Base-by-base conservation (phyloP, 2,888 invertebrate species). In the Caenorhabditis sulstoni region DNA sequence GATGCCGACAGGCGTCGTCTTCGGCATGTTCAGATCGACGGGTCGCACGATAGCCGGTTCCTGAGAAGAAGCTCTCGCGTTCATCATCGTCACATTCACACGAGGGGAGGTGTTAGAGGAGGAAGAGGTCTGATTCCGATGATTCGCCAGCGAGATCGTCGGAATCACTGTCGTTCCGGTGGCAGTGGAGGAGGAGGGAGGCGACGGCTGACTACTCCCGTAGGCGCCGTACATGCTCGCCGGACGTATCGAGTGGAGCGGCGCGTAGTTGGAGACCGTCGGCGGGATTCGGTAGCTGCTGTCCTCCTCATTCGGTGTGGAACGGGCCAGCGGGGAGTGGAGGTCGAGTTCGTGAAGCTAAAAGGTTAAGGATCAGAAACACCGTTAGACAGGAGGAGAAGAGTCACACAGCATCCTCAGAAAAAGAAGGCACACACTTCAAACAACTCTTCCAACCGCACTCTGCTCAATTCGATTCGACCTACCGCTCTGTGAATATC, bases 401-500 rank as follows among this genome's bases (percentile, higher is more conserved):
- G 29, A 59, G 16, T 11, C 11, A 9, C 47, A 50, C 52, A 14
- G 20, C 49, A 49, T 47, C 47, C 14, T 8, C 8, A n/a, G n/a
- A 7, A 22, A 22, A 2, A 22, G 8, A 49, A 22, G 22, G 9
- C 29, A 29, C 29, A 29, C 29, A 12, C 23, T 5, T 29, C 29
- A 29, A 29, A 29, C 29, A 29, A 29, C n/a, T n/a, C n/a, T n/a
- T n/a, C n/a, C n/a, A n/a, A n/a, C 29, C 29, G 4, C 29, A 7
- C 7, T 29, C 29, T 3, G 7, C 3, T 41, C 12, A 41, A 41
- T 41, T 11, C 41, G 41, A 29, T 4, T 35, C 11, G 47, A 79
- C 81, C 65, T 22, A 83, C 83, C 37, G 83, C 81, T 79, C 81
- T 50, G 65, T 80, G 75, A 35, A 83, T 66, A 58, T 81, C 81